These are phyloP conservation scores for Littorina saxatilis DNA, from an alignment of 1,140 invertebrate species.

Conservation along the genomic window DNA sequence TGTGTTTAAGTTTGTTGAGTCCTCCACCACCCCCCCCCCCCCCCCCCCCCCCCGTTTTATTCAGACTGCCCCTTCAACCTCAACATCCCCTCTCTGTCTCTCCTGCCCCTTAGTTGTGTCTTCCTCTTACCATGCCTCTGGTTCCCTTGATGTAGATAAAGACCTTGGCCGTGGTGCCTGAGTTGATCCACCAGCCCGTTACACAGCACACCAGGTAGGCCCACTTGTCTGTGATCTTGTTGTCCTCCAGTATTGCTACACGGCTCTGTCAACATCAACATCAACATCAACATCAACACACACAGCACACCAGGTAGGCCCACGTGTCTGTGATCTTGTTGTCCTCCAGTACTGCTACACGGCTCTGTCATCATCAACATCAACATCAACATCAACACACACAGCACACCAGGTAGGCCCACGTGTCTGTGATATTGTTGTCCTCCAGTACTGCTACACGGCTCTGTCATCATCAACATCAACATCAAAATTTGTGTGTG, in stretches of 20 bases:
- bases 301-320: conserved; percentile 53
- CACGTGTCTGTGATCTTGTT: conserved; percentile 37
- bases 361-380: conserved; percentile 36
- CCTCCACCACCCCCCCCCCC: too few relatives aligned
- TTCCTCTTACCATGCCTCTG: conserved; percentile 2
- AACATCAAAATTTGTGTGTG: neutral
- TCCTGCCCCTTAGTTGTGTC: neutral
- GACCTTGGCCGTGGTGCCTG: conserved; percentile 60
- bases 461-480: conserved; percentile 32
- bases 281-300: neutral
- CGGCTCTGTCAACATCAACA: conserved; percentile 40
- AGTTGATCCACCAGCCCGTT: conserved; percentile 55
- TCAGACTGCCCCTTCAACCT: too few relatives aligned
- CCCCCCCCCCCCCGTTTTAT: too few relatives aligned
- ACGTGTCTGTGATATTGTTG: conserved; percentile 34
- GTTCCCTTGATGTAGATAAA: conserved; percentile 50
- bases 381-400: neutral
- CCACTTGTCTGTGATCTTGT: conserved; percentile 32
- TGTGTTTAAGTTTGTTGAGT: too few relatives aligned
- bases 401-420: conserved; percentile 53
- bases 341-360: conserved; percentile 45
- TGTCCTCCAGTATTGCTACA: conserved; percentile 46
- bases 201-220: conserved; percentile 54
- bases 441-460: conserved; percentile 46
- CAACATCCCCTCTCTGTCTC: neutral